Base-by-base conservation (phyloP, 2,888 invertebrate genomes). In the Isoperla grammatica region DNA sequence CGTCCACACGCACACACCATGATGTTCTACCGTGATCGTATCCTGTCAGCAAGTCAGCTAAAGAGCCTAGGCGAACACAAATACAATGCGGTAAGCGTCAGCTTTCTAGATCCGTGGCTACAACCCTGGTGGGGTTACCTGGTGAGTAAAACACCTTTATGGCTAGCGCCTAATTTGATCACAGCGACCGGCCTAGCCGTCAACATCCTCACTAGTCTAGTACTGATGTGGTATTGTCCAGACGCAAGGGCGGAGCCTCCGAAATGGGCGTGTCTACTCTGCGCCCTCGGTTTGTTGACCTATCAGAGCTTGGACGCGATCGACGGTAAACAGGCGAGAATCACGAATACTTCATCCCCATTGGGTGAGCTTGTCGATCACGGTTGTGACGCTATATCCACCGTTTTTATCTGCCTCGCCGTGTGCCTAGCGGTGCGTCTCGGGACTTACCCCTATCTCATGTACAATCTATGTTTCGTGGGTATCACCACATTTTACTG, bases 281-380 rank as follows among this genome's bases (percentile, higher is more conserved):
- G 95, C 74, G 97, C 92, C 0, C 70, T 96, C 17, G 98, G 98
- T 12, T 81, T 99, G 64, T 98, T 99, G 76, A 77, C 95, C 59
- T 99, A 99, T 78, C 98, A 99, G 78, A 95, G 95, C 71, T 80
- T 99, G 69, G 99, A 99, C 77, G 98, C 99, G 46, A 95, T 98
- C 63, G 99, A 99, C 76, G 99, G 99, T 48, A 99, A 99, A 76
- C 99, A 99, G 77, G 99, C 99, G 1, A 82, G 99, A 65, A 81
- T 98, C 71, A 99, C 98, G 13, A 88, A 89, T 67, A 88, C 90
- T 61, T 90, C 90, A 67, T 88, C 90, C 49, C 97, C 98, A 0
- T 78, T 99, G 13, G 99, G 99, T 12, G 99, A 99, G 79, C 82
- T 99, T 20, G 99, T 99, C 76, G 99, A 99, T 78, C 99, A 99